Conservation (phyloP, 1,140 invertebrate genomes). For the Acromyrmex echinatior region DNA sequence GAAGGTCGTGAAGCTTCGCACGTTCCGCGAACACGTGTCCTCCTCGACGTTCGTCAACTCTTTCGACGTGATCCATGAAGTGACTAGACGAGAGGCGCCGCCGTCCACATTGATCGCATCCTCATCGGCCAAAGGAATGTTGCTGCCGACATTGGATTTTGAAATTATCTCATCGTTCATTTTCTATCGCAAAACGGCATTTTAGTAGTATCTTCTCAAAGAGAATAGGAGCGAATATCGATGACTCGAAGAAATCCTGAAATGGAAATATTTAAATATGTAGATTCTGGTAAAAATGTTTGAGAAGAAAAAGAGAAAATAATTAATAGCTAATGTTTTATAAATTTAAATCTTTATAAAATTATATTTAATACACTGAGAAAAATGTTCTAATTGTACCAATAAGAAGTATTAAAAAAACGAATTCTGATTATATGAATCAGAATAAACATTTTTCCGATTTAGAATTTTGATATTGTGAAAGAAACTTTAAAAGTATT, state of each 20-base stretch:
- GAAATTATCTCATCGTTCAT: constrained; percentile 75
- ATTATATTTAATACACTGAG: too few relatives aligned
- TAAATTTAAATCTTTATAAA: neutral
- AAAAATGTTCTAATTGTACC: too few relatives aligned
- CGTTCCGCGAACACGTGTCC: constrained; percentile 61
- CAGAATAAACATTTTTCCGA: too few relatives aligned
- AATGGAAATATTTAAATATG: constrained; percentile 32
- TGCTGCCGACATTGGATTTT: constrained; percentile 60
- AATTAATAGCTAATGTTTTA: neutral
- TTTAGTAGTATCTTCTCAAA: constrained; percentile 40
- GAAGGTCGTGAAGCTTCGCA: constrained; percentile 53
- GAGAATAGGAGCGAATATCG: neutral
- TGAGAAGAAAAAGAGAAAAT: neutral
- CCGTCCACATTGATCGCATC: constrained; percentile 61
- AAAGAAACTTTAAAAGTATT: neutral
- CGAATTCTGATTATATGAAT: too few relatives aligned
- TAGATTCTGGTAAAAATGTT: neutral
- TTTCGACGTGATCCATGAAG: constrained; percentile 58
- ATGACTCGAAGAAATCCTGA: constrained; percentile 29
- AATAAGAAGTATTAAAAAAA: too few relatives aligned
- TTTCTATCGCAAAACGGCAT: constrained; percentile 30
- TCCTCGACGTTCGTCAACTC: constrained; percentile 53
- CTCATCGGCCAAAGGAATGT: constrained; percentile 73
- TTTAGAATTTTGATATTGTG: neutral
- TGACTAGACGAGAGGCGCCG: constrained; percentile 15